Conservation (phyloP, 2,797 vertebrate species). For the Enoplosus armatus region DNA sequence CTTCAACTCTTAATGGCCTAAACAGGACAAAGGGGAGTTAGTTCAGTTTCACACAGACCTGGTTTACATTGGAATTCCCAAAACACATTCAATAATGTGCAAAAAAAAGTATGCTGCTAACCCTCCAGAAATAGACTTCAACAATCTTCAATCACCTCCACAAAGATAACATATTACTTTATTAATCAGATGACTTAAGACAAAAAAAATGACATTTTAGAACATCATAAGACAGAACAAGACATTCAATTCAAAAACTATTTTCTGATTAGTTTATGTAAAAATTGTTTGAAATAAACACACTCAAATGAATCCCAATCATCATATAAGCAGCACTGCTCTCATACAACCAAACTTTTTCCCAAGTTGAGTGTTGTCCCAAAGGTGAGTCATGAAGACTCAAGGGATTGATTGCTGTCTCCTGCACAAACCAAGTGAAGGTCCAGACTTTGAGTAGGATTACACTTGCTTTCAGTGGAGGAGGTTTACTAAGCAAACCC, state of each 20-base stretch:
- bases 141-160: neutral
- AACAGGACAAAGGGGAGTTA: slow-evolving; percentile 39
- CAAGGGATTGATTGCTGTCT: neutral
- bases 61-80: neutral
- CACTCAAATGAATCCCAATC: slow-evolving; percentile 70
- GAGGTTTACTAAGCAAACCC: neutral
- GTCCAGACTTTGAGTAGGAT: slow-evolving; percentile 1
- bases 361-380: neutral
- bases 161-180: slow-evolving; percentile 34
- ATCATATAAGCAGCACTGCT: neutral
- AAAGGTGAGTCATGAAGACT: neutral
- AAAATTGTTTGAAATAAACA: slow-evolving; percentile 9
- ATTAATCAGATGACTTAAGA: slow-evolving; percentile 36
- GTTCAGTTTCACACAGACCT: slow-evolving; percentile 16
- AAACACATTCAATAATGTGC: neutral
- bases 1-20: slow-evolving; percentile 26
- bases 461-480: neutral
- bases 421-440: slow-evolving; percentile 9
- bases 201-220: neutral
- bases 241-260: neutral
- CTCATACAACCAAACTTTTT: neutral
- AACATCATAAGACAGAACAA: slow-evolving; percentile 1
- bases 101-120: neutral
- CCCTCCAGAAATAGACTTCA: neutral
- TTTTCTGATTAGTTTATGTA: slow-evolving; percentile 2